Conservation (phyloP, 2,797 vertebrate species). For the Antennarius maculatus region DNA sequence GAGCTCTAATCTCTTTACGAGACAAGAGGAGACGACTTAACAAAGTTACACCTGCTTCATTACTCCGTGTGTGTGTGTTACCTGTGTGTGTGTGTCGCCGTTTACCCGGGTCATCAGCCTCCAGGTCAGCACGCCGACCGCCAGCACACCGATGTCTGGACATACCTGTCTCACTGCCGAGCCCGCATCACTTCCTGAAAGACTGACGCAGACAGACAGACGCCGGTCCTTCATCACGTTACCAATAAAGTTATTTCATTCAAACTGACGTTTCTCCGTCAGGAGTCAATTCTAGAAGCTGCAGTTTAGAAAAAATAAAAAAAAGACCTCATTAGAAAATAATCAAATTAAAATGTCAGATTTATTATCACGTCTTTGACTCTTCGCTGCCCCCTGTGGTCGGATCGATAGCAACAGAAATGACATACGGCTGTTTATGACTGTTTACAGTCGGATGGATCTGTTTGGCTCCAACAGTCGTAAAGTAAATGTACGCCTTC, state of each 20-base stretch:
- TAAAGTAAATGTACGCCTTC: too few relatives aligned
- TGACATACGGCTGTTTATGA: too few relatives aligned
- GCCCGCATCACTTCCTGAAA: constrained; percentile 59
- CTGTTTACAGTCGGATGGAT: too few relatives aligned
- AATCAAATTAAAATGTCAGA: too few relatives aligned
- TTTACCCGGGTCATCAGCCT: constrained; percentile 48
- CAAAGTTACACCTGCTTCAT: constrained; percentile 42
- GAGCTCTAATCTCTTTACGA: constrained; percentile 52
- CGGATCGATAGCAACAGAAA: too few relatives aligned
- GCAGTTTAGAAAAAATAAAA: too few relatives aligned
- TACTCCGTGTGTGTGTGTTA: constrained; percentile 23
- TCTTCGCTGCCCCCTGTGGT: too few relatives aligned
- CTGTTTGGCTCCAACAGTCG: too few relatives aligned
- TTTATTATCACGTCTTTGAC: too few relatives aligned
- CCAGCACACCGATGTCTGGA: constrained; percentile 63
- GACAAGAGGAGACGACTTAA: constrained; percentile 56
- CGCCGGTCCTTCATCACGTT: not conserved
- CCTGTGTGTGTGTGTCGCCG: constrained; percentile 27
- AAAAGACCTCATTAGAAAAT: too few relatives aligned
- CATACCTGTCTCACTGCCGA: constrained; percentile 60
- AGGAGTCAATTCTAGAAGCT: too few relatives aligned
- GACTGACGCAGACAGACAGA: constrained; percentile 37
- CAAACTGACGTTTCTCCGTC: not conserved
- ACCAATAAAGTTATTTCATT: too few relatives aligned
- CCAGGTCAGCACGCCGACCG: constrained; percentile 55